phyloP scores from a whole-genome alignment of 2,113 vertebrate genomes.

The Oriolus oriolus region DNA sequence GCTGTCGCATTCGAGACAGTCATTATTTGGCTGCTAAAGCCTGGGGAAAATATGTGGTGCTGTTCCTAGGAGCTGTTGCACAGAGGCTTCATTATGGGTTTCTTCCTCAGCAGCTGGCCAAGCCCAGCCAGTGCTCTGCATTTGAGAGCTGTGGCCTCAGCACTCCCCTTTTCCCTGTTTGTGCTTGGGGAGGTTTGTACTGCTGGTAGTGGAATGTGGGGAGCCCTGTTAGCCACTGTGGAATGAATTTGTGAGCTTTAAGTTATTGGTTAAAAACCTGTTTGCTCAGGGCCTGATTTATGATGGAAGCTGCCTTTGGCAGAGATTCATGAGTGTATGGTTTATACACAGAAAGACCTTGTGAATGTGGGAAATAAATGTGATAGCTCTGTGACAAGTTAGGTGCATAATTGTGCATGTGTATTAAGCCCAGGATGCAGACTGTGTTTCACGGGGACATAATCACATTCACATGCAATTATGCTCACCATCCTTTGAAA shows the following conservation, averaged over 20 bases:
- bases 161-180: neutral
- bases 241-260: neutral
- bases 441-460: neutral
- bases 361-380: neutral
- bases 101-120: neutral
- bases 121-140: neutral
- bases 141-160: neutral
- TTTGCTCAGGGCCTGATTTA: neutral
- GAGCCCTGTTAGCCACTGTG: neutral
- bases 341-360: neutral
- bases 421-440: neutral
- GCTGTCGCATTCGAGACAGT: neutral
- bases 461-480: neutral
- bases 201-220: neutral
- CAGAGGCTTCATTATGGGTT: slow-evolving; percentile 13
- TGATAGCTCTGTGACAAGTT: neutral
- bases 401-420: neutral
- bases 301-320: neutral
- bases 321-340: neutral
- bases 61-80: slow-evolving; percentile 1
- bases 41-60: slow-evolving; percentile 30
- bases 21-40: slow-evolving; percentile 30
- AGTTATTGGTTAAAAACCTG: neutral
- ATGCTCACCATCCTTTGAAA: neutral
- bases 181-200: neutral